These are phyloP conservation scores for Drosophila meridiana DNA, from an alignment of 2,888 invertebrate species.

Conservation along the genomic window DNA sequence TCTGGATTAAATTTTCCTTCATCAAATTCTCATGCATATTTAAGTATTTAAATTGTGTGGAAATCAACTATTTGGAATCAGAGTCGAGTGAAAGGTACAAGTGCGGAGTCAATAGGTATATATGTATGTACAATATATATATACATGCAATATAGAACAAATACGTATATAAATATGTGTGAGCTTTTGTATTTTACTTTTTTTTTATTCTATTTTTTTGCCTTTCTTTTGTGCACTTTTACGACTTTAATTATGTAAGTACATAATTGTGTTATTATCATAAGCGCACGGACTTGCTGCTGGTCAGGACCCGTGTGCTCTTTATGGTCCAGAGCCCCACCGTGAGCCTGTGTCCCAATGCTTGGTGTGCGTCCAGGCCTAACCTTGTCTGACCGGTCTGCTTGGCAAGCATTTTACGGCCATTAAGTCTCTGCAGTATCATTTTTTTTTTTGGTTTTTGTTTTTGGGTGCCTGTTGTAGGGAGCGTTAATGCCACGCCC, in stretches of 20 bases:
- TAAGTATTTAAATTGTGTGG: not conserved
- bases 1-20: not conserved
- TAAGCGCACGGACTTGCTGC: conserved; percentile 56
- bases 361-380: conserved; percentile 38
- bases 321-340: conserved; percentile 12
- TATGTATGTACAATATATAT: not conserved
- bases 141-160: not conserved
- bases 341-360: conserved; percentile 14
- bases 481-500: conserved; percentile 33
- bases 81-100: conserved; percentile 20
- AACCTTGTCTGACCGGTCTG: conserved; percentile 65
- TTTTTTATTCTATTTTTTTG: not conserved
- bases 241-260: conserved; percentile 79
- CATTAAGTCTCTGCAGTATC: conserved; percentile 68
- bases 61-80: conserved; percentile 14
- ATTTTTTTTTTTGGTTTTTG: conserved; percentile 20
- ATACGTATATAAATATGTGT: not conserved
- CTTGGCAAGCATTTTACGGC: conserved; percentile 73
- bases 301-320: conserved; percentile 28
- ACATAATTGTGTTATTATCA: conserved; percentile 80
- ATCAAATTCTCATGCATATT: not conserved
- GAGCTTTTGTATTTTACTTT: conserved; percentile 1
- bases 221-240: conserved; percentile 63
- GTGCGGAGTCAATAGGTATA: conserved; percentile 17
- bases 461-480: conserved; percentile 34